Conservation (phyloP, 2,888 invertebrate genomes). For the Pollenia griseotomentosa region DNA sequence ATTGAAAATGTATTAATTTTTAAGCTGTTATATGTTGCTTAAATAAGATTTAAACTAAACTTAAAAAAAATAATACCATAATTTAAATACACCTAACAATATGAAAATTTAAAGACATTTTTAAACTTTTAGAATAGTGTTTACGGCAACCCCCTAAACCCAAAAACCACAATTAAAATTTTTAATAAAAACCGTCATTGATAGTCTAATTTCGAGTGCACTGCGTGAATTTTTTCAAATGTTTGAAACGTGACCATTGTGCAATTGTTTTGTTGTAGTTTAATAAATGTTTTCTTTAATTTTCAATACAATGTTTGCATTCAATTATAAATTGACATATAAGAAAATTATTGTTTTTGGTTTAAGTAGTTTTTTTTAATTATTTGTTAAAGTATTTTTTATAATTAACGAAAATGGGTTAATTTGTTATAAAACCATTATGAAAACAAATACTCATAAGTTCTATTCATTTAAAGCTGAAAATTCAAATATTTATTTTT, state of each 20-base stretch:
- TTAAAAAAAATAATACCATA: too few relatives aligned
- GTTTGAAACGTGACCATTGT: conserved; percentile 41
- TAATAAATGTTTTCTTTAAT: background rate
- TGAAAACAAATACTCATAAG: background rate
- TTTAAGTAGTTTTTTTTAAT: background rate
- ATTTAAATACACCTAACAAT: too few relatives aligned
- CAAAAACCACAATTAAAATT: background rate
- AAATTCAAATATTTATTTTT: too few relatives aligned
- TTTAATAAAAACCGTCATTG: background rate
- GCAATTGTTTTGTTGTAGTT: background rate
- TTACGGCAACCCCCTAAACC: background rate
- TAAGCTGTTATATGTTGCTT: too few relatives aligned
- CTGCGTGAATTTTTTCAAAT: background rate
- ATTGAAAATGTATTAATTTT: too few relatives aligned
- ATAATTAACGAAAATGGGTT: background rate
- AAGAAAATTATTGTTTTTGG: background rate
- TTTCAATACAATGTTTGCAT: conserved; percentile 14
- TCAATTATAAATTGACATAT: conserved; percentile 3
- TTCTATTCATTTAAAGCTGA: background rate
- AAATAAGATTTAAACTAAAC: too few relatives aligned
- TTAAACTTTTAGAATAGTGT: too few relatives aligned
- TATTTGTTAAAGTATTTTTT: conserved; percentile 1
- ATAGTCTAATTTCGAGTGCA: background rate
- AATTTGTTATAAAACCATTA: background rate
- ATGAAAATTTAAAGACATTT: too few relatives aligned